Base-by-base conservation (phyloP, 2,113 vertebrate genomes). In the Oncorhynchus mykiss region DNA sequence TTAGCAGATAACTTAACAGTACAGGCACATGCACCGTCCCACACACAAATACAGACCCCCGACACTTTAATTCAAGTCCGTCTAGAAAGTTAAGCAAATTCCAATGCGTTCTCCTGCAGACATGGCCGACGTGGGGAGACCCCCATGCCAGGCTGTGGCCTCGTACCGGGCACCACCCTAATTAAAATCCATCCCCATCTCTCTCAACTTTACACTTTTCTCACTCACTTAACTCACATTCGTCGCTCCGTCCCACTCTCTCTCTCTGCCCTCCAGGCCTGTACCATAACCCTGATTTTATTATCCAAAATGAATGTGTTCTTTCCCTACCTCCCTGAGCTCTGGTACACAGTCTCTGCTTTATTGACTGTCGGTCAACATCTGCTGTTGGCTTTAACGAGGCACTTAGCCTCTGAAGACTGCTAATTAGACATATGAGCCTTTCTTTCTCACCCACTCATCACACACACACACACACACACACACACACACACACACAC, bases 391-490 rank as follows among this genome's bases (percentile, higher is more conserved):
- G 78, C 82, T 70, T 79, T 84, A 80, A 82, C 78, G 73, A 84
- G 85, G 83, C 68, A 22, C 68, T 74, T 72, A 75, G 84, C 69
- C 80, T 84, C 80, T 66, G 74, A 88, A 86, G 86, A 80, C 82
- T 81, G 70, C 66, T 90, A 88, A 89, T 88, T 87, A 81, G 83
- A 85, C 76, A 82, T 59, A 22, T 18, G 77, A 67, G 57, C 74
- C 66, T 80, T 71, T 78, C 82, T 80, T 72, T 77, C 78, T 69
- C 67, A 70, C 82, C 25, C 70, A 5, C 70, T 16, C 66, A 18
- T 16, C 2, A 20, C 66, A 34, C 25, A 29, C 24, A 67, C 25
- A 29, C 62, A 16, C 27, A 18, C 11, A 27, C 24, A 27, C 62
- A 65, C 62, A 27, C 24, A 22, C n/a, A 65, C 24, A 27, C 62